Evolutionary conservation across 2,113 vertebrate species (phyloP).

Genomic region (Leuciscus idus): DNA sequence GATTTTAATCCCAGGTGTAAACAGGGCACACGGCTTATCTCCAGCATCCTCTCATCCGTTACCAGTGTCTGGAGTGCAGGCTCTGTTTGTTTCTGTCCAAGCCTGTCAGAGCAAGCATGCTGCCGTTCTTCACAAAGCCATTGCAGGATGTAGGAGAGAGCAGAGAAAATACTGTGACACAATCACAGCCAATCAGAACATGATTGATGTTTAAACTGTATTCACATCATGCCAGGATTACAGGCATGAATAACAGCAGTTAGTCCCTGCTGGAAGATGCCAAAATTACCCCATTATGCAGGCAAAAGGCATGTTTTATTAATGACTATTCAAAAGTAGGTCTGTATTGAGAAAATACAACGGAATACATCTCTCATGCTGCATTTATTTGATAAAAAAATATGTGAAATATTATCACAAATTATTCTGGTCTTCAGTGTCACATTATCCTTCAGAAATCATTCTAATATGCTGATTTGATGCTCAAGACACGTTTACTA

Average conservation of each 20-base stretch:
- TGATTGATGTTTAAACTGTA: conserved; percentile 1
- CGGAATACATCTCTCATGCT: neutral
- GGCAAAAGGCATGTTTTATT: neutral
- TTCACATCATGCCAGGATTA: neutral
- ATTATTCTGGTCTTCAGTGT: no score
- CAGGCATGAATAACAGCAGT: neutral
- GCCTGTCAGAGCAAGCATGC: conserved; percentile 68
- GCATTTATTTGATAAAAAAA: neutral
- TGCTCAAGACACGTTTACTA: neutral
- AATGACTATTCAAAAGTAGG: neutral
- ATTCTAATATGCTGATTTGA: neutral
- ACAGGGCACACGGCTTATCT: neutral
- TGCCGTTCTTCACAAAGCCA: conserved; percentile 39
- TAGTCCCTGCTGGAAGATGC: neutral
- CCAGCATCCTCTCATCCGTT: conserved; percentile 60
- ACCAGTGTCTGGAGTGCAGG: conserved; percentile 76
- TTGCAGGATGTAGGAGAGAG: conserved; percentile 55
- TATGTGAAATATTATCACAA: neutral
- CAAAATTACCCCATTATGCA: neutral
- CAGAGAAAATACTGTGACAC: neutral
- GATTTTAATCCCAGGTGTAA: conserved; percentile 21
- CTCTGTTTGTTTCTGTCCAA: conserved; percentile 72
- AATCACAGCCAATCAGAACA: neutral
- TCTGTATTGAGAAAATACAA: neutral
- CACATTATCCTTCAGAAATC: neutral